These are phyloP conservation scores for Lophura nycthemera DNA, from an alignment of 2,113 vertebrate genomes.

Conservation along the genomic window DNA sequence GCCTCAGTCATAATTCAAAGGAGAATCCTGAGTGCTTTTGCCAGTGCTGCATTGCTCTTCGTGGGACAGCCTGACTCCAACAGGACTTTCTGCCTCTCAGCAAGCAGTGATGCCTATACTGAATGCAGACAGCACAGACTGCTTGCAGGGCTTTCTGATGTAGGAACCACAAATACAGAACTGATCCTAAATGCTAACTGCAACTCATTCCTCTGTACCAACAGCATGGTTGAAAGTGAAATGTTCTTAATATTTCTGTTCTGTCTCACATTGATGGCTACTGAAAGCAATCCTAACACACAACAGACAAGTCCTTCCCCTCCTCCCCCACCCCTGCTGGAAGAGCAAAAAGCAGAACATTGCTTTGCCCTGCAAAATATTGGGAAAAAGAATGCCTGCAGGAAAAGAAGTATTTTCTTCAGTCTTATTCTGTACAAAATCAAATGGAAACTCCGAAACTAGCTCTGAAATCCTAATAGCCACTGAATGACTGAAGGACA, in stretches of 20 bases:
- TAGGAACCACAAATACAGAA: rapidly evolving
- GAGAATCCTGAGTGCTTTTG: not conserved
- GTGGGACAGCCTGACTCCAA: not conserved
- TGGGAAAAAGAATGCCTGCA: not conserved
- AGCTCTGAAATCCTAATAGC: not conserved
- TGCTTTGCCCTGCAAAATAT: not conserved
- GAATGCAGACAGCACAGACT: not conserved
- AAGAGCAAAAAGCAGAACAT: not conserved
- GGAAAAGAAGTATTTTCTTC: not conserved
- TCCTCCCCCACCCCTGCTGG: not conserved
- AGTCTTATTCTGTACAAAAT: not conserved
- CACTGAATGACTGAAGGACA: not conserved
- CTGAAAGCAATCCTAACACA: not conserved
- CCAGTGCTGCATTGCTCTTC: not conserved
- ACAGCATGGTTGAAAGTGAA: not conserved
- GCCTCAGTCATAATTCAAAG: not conserved
- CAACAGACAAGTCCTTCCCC: not conserved
- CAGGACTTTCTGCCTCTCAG: not conserved
- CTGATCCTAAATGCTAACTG: not conserved
- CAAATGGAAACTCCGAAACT: not conserved
- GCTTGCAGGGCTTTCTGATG: not conserved
- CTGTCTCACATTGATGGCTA: not conserved
- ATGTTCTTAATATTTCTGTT: not conserved
- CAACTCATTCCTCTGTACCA: not conserved
- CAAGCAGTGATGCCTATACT: not conserved